Base-by-base conservation (phyloP, 2,888 invertebrate species). In the Gastrophysa polygoni region DNA sequence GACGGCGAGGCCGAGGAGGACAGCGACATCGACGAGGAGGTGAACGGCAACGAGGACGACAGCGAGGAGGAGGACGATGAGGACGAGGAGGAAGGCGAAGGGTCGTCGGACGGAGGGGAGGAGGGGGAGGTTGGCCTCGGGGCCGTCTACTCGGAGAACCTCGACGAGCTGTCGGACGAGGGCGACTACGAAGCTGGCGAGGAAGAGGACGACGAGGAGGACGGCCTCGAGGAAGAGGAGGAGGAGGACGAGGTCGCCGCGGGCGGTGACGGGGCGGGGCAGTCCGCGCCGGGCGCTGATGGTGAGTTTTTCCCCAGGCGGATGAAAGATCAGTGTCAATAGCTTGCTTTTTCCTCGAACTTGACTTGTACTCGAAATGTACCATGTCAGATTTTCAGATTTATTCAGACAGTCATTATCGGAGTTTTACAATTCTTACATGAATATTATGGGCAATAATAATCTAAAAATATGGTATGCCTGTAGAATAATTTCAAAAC, bases 1-100 rank as follows among this genome's bases (percentile, higher is more conserved):
- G 94, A 94, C 72, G 87, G 88, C 72, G 94, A 94, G 78, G 91
- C 88, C 43, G 92, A 91, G 68, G 92, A 91, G 68, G 92, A 91
- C 72, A 91, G 89, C 77, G 92, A 91, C 18, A 91, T 89, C 55
- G 87, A 86, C 64, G 93, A 92, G 68, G 93, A 93, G 75, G 91
- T 87, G 2, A 91, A 91, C 77, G 91, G 91, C 69, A 91, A 91
- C 74, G 91, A 91, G 72, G 91, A 88, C 67, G 38, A 38, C 38
- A 38, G 38, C 14, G 38, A 38, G 14, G 38, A 38, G 38, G 38
- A 38, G 2, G 38, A 38, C 4, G 90, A 88, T 11, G 71, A 57
- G 24, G 67, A 62, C 14, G 91, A 90, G 46, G 89, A 88, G 72
- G 89, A 87, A 61, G 87, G 85, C 51, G 87, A 59, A 29, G 24